A percentile compares a stretch with the other conserved stretches of the same genome.
Conservation (phyloP, 2,797 vertebrate species). For the Sebastes iracundus region DNA sequence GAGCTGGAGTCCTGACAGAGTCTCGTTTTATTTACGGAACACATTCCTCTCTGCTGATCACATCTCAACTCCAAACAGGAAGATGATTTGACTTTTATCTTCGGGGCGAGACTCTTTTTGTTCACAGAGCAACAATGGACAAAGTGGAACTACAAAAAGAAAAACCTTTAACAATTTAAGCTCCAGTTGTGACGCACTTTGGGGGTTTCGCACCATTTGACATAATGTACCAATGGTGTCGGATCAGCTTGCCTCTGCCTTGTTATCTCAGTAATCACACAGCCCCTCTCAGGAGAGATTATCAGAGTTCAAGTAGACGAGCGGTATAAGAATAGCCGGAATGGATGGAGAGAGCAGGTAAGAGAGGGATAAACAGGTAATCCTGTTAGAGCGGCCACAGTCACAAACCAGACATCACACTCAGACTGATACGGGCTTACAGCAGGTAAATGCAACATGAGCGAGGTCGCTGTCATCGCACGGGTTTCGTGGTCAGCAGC, state of each 20-base stretch:
- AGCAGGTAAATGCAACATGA: background rate
- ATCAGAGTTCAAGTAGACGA: slow-evolving; percentile 10
- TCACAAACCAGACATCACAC: slow-evolving; percentile 43
- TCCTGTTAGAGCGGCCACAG: slow-evolving; percentile 47
- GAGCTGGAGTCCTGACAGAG: background rate
- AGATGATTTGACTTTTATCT: slow-evolving; percentile 15
- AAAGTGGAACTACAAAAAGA: background rate
- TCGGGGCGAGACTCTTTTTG: background rate
- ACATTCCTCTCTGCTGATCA: slow-evolving; percentile 37
- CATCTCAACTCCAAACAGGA: slow-evolving; percentile 35
- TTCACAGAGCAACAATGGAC: background rate
- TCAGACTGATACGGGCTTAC: slow-evolving; percentile 34
- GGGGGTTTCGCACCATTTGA: background rate
- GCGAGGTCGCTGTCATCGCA: background rate
- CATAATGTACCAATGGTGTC: background rate
- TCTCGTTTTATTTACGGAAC: background rate
- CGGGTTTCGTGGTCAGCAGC: background rate
- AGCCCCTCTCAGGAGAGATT: slow-evolving; percentile 1
- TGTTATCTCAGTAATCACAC: background rate
- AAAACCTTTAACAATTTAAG: background rate
- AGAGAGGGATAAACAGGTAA: slow-evolving; percentile 33
- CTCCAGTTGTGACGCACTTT: background rate
- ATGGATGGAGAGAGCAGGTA: slow-evolving; percentile 3
- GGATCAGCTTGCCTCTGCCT: background rate
- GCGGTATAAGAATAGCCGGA: slow-evolving; percentile 51